Base-by-base conservation (phyloP, 1,140 invertebrate genomes). In the Plutomurus gul region DNA sequence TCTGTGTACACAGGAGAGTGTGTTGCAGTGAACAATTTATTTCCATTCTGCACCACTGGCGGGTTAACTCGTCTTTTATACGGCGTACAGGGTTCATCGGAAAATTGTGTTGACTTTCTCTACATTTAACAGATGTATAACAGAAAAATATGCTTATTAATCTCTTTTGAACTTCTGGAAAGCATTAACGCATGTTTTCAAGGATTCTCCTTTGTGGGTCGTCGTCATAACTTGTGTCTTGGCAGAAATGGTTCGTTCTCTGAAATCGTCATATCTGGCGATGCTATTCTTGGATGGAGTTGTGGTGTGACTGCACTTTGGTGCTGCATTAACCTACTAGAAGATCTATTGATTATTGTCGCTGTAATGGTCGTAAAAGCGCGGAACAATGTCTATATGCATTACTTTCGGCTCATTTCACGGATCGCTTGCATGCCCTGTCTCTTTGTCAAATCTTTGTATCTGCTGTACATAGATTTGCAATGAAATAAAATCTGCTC, bases 371-470 rank as follows among this genome's bases (percentile, higher is more conserved):
- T n/a, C n/a, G n/a, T n/a, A n/a, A n/a, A n/a, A 65, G 56, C 27
- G 18, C 27, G 56, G 56, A 65, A 65, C 30, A 65, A 65, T 65
- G 18, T 25, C 56, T 65, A 65, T 65, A 65, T 25, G 36, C 16
- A 65, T 65, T 65, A 65, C 56, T 65, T 65, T 33, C 56, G 56
- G 27, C 56, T 65, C 56, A 65, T 65, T 65, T 65, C 56, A 27
- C 36, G 56, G 36, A 65, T 65, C 27, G 56, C 30, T 30, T 30
- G 56, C 56, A 65, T 65, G 56, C 56, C 36, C 56, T 65, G 56
- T 65, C 56, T 65, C 56, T 33, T 65, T 65, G 56, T 65, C 56
- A 65, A 65, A 65, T 65, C 30, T n/a, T n/a, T n/a, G n/a, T n/a
- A n/a, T n/a, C n/a, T n/a, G n/a, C n/a, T n/a, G n/a, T n/a, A n/a